Percentiles rank a stretch among this genome's conserved stretches.
These are phyloP conservation scores for Conus betulinus DNA, from an alignment of 1,140 invertebrate genomes.

Conservation along the genomic window DNA sequence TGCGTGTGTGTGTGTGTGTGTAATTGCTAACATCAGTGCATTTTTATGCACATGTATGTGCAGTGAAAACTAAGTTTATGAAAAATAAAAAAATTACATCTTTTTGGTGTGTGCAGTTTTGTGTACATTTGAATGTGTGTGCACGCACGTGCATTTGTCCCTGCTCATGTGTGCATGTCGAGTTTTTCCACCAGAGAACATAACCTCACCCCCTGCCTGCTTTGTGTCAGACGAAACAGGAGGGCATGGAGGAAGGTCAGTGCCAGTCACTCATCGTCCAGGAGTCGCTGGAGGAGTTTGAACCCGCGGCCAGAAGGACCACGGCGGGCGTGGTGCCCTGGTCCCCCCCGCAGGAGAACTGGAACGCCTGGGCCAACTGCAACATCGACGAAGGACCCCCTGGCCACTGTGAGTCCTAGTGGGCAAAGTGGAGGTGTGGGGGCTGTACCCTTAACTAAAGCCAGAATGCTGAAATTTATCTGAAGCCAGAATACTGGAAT, in stretches of 20 bases:
- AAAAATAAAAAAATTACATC: too few relatives aligned
- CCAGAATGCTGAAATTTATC: too few relatives aligned
- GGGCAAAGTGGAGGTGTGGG: neutral
- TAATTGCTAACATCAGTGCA: too few relatives aligned
- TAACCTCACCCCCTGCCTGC: neutral
- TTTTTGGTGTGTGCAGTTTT: too few relatives aligned
- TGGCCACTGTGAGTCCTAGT: constrained; percentile 81
- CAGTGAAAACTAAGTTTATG: too few relatives aligned
- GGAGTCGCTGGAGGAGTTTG: constrained; percentile 78
- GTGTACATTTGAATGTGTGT: neutral
- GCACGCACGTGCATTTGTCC: neutral
- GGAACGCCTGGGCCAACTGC: constrained; percentile 96
- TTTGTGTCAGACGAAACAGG: neutral
- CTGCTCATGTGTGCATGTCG: too few relatives aligned
- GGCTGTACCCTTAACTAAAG: neutral
- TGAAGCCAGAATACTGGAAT: too few relatives aligned
- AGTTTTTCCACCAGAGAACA: too few relatives aligned
- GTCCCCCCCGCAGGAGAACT: constrained; percentile 94
- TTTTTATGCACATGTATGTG: too few relatives aligned
- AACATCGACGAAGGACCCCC: constrained; percentile 96
- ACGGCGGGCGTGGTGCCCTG: constrained; percentile 90
- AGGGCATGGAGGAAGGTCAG: neutral
- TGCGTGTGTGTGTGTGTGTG: too few relatives aligned
- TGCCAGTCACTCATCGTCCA: constrained; percentile 58
- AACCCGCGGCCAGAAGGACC: constrained; percentile 78